Conservation (phyloP, 2,113 vertebrate genomes). For the Progne subis region DNA sequence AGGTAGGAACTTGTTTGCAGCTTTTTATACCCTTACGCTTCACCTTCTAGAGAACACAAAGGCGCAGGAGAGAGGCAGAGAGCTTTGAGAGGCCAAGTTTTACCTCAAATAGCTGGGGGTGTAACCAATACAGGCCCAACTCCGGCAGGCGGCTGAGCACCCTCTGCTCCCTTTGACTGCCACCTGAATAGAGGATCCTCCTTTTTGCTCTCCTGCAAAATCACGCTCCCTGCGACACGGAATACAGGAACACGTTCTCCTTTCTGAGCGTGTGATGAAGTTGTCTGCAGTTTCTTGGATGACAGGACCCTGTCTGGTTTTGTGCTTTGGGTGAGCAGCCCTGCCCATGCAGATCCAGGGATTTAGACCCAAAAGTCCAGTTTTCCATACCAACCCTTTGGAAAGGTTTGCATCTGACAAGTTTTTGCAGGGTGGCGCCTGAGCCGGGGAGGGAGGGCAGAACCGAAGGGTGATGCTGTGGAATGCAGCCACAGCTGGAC, state of each 20-base stretch:
- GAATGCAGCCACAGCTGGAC: neutral
- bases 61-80: conserved; percentile 68
- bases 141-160: neutral
- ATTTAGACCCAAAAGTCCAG: neutral
- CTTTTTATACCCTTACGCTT: conserved; percentile 84
- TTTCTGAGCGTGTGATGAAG: rapidly evolving
- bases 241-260: neutral
- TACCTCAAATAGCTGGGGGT: conserved; percentile 47
- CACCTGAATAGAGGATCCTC: conserved; percentile 13
- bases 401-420: neutral
- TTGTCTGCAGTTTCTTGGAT: neutral
- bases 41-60: conserved; percentile 84
- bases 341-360: rapidly evolving
- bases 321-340: neutral
- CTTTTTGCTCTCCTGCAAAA: neutral
- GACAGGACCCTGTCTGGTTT: neutral
- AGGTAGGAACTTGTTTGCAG: conserved; percentile 86
- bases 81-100: conserved; percentile 54
- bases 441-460: neutral
- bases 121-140: conserved; percentile 37
- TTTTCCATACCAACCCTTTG: neutral
- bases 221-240: rapidly evolving
- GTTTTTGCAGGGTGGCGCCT: rapidly evolving
- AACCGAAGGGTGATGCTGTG: neutral
- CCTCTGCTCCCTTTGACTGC: conserved; percentile 1